Evolutionary conservation across 2,888 invertebrate species (phyloP).

Genomic region (Trichogramma dendrolimi): DNA sequence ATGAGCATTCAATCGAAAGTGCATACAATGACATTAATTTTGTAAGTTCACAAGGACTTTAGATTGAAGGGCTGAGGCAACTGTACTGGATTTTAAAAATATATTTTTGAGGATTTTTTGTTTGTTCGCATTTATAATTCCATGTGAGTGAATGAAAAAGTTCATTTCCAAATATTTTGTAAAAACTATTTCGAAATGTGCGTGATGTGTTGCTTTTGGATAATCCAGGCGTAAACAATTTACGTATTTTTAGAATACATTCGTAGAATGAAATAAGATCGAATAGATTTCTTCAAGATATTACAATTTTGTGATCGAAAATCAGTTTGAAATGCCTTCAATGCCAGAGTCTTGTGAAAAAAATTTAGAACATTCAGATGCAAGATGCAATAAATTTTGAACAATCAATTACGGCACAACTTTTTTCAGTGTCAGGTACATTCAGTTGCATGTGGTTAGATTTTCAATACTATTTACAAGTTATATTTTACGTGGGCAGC

Average conservation of each 20-base stretch:
- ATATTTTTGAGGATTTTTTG: constrained; percentile 3
- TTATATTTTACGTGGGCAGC: constrained; percentile 19
- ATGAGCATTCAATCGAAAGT: no score
- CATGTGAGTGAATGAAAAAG: constrained; percentile 8
- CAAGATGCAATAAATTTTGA: constrained; percentile 10
- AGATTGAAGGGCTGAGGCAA: constrained; percentile 23
- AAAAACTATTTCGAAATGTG: constrained; percentile 11
- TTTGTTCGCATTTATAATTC: neutral
- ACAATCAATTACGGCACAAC: constrained; percentile 14
- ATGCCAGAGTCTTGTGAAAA: constrained; percentile 14
- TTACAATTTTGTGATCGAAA: constrained; percentile 19
- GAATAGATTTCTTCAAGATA: constrained; percentile 10
- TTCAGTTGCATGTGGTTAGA: constrained; percentile 13
- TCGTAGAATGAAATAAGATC: constrained; percentile 9
- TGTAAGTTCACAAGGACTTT: constrained; percentile 15
- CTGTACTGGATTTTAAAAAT: constrained; percentile 28
- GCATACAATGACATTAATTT: constrained; percentile 4
- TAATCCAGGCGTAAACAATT: neutral
- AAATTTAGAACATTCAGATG: constrained; percentile 20
- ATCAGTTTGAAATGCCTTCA: constrained; percentile 17
- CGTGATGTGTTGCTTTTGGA: constrained; percentile 18
- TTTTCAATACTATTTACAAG: constrained; percentile 22
- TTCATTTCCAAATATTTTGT: constrained; percentile 11
- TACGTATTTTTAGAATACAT: constrained; percentile 18
- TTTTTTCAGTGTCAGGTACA: constrained; percentile 18